Base-by-base conservation (phyloP, 2,888 invertebrate species). In the Lysandra coridon region DNA sequence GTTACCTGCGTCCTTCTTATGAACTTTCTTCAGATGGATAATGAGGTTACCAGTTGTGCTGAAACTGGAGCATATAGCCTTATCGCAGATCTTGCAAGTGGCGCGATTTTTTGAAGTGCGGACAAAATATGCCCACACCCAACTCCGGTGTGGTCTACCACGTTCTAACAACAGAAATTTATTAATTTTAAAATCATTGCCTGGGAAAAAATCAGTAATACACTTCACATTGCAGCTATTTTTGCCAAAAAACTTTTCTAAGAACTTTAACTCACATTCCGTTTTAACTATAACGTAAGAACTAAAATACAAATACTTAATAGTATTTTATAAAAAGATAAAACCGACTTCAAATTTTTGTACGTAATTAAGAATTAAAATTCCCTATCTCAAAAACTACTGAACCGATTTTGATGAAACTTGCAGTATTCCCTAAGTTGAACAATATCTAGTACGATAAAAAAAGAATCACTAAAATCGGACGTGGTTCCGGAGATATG, bases 31-130 rank as follows among this genome's bases (percentile, higher is more conserved):
- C 78, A 94, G 90, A 81, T 94, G 94, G 5, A 93, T 81, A 83
- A 93, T 94, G 92, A 94, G 92, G 83, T 94, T 94, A 80, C 94
- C 94, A 0, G 94, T 94, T 0, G 94, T 93, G 82, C 92, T 93
- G 12, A 94, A 94, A 4, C 93, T 93, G 82, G 93, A 93, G 64
- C 89, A 88, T 81, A 94, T 93, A 82, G 88, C 90, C 0, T 94
- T 85, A 14, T 85, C 85, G 83, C 94, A 94, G 4, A 94, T 84
- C 82, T 90, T 92, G 86, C 94, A 94, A 82, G 91, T 90, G 17
- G 94, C 94, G 78, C 89, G 86, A 0, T 90, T 91, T 14, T 81
- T 69, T 0, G 92, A 88, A 17, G 90, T 84, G 57, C 89, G 90
- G 69, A 87, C 88, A 85, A 94, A 94, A 83, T 93, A 93, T 23